Conservation (phyloP, 2,113 vertebrate genomes). For the Benitochromis conjunctus region DNA sequence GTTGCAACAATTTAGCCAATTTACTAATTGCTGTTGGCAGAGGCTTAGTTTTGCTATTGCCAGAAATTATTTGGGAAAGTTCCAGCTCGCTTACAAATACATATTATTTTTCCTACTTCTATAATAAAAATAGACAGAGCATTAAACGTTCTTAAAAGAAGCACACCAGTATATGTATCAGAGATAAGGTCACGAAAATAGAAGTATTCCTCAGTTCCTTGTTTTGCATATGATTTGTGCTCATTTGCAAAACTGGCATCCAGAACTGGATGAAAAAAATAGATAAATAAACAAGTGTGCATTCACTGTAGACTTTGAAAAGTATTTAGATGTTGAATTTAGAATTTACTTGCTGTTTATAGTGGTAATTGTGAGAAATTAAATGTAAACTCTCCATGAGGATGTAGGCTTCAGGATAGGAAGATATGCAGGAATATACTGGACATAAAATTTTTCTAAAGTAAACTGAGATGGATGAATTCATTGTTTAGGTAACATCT, state of each 20-base stretch:
- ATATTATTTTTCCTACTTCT: neutral
- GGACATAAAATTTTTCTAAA: neutral
- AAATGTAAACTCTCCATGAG: neutral
- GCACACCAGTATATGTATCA: neutral
- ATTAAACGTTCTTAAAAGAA: neutral
- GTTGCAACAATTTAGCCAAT: neutral
- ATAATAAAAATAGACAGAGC: neutral
- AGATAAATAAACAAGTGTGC: neutral
- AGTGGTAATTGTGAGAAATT: conserved; percentile 37
- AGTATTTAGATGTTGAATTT: neutral
- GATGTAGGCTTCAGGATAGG: neutral
- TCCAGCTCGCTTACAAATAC: neutral
- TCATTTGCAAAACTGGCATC: neutral
- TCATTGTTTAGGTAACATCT: neutral
- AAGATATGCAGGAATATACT: neutral
- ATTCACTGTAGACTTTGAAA: neutral
- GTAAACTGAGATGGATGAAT: neutral
- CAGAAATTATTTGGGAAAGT: neutral
- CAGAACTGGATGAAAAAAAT: neutral
- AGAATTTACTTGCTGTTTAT: neutral
- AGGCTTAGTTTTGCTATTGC: neutral
- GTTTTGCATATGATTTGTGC: neutral
- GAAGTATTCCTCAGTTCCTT: neutral
- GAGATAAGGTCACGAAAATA: neutral
- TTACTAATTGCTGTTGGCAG: too few relatives aligned